A percentile compares a stretch with the other conserved stretches of the same genome.
Evolutionary conservation across 2,797 vertebrate genomes (phyloP).

Genomic region (Protosalanx chinensis): DNA sequence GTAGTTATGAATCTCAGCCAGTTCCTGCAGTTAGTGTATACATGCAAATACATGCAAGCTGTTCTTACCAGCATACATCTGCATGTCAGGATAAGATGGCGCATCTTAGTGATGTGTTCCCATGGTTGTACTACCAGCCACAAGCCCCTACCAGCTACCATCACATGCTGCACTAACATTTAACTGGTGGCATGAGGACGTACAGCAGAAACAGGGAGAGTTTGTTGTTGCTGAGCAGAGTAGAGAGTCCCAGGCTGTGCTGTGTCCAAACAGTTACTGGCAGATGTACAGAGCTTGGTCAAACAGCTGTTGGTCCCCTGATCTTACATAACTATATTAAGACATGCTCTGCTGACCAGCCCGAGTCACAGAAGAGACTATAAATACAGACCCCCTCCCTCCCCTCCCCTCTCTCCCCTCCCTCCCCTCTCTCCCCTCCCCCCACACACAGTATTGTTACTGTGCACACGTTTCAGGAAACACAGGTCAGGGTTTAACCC

Average conservation of each 20-base stretch:
- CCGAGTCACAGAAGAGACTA: constrained; percentile 49
- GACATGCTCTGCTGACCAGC: constrained; percentile 53
- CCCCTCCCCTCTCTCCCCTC: constrained; percentile 18
- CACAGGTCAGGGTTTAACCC: constrained; percentile 19
- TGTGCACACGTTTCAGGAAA: constrained; percentile 37
- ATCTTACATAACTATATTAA: constrained; percentile 74
- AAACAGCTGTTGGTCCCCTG: constrained; percentile 57
- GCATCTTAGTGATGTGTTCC: background rate
- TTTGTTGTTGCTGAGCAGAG: background rate
- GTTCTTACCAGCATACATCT: background rate
- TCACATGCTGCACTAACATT: background rate
- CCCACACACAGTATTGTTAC: constrained; percentile 41
- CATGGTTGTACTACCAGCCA: background rate
- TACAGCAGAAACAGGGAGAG: background rate
- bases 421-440: constrained; percentile 20
- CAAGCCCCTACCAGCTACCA: background rate
- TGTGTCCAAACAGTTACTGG: constrained; percentile 29
- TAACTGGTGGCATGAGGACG: background rate
- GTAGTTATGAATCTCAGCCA: too few species aligned
- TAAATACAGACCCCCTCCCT: constrained; percentile 64
- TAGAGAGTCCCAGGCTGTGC: constrained; percentile 35
- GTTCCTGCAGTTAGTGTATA: too few species aligned
- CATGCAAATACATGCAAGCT: too few species aligned
- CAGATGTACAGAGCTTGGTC: constrained; percentile 26
- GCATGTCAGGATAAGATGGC: background rate